A percentile compares a stretch with the other conserved stretches of the same genome.
These are phyloP conservation scores for Microchirus variegatus DNA, from an alignment of 2,797 vertebrate genomes.

Conservation along the genomic window DNA sequence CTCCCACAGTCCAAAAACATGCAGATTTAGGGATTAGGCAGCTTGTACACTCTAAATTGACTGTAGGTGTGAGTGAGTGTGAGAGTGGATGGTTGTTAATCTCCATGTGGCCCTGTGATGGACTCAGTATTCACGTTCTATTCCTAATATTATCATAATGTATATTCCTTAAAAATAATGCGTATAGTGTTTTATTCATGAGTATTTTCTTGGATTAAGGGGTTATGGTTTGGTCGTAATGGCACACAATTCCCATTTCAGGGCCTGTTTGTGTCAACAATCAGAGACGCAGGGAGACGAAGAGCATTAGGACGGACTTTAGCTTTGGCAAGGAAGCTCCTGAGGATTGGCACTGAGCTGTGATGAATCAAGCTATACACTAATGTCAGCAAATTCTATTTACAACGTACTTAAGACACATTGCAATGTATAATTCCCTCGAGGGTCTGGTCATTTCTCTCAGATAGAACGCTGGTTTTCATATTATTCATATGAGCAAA, in stretches of 20 bases:
- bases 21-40: too few species aligned
- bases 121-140: constrained; percentile 22
- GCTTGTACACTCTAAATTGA: too few species aligned
- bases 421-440: constrained; percentile 29
- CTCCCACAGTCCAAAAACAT: too few species aligned
- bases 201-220: constrained; percentile 44
- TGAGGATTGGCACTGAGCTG: constrained; percentile 56
- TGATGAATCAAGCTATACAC: constrained; percentile 51
- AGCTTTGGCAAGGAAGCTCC: constrained; percentile 61
- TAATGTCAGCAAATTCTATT: constrained; percentile 57
- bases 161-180: constrained; percentile 5
- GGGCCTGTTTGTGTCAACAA: constrained; percentile 55
- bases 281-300: constrained; percentile 44
- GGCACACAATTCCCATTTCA: constrained; percentile 49
- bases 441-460: constrained; percentile 41
- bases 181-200: constrained; percentile 37
- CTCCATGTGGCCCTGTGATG: too few species aligned
- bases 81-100: too few species aligned
- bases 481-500: constrained; percentile 30
- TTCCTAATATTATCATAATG: constrained; percentile 12
- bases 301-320: constrained; percentile 44
- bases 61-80: too few species aligned
- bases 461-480: constrained; percentile 22
- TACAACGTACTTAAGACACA: constrained; percentile 27
- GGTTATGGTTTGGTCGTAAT: constrained; percentile 47